Conservation (phyloP, 2,888 invertebrate genomes). For the Dasysyrphus tricinctus region DNA sequence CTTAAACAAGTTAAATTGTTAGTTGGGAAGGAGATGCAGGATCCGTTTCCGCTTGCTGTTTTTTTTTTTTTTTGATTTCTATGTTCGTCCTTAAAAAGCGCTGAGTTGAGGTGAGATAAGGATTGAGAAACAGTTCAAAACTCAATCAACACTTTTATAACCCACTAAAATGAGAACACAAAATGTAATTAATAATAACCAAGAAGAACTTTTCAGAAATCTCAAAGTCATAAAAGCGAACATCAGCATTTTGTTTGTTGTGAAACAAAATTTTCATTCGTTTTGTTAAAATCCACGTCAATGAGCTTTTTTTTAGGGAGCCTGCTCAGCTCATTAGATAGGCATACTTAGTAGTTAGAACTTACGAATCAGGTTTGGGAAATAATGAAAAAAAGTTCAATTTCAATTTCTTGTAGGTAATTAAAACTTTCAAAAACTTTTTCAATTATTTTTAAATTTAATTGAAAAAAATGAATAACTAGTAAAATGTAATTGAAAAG, state of each 20-base stretch:
- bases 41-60: too few relatives aligned
- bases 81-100: neutral
- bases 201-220: neutral
- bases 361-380: too few relatives aligned
- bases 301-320: neutral
- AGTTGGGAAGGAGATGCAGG: conserved; percentile 8
- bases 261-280: conserved; percentile 3
- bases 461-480: too few relatives aligned
- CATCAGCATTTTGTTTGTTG: neutral
- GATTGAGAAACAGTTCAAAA: conserved; percentile 35
- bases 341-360: conserved; percentile 75
- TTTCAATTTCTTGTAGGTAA: too few relatives aligned
- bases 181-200: conserved; percentile 25
- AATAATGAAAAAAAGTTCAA: too few relatives aligned
- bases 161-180: conserved; percentile 31
- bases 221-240: conserved; percentile 5
- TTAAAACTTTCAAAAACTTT: too few relatives aligned
- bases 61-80: neutral
- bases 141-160: conserved; percentile 38
- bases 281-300: neutral
- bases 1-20: too few relatives aligned
- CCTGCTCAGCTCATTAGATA: neutral
- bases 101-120: conserved; percentile 18
- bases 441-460: too few relatives aligned
- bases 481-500: too few relatives aligned